Evolutionary conservation across 2,113 vertebrate genomes (phyloP).

Genomic region (Limnothrissa miodon): DNA sequence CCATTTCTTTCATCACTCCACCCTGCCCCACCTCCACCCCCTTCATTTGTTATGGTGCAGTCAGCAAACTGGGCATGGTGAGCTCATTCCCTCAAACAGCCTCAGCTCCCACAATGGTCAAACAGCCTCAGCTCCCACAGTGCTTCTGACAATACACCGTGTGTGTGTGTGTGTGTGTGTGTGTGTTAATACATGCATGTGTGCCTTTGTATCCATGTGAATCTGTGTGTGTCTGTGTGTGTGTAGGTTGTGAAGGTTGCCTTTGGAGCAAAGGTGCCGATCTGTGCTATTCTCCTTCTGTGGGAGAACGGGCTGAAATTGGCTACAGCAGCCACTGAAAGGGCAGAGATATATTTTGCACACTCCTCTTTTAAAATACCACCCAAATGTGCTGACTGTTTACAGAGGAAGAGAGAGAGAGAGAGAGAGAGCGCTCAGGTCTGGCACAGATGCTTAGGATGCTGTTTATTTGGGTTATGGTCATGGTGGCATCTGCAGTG

Average conservation of each 20-base stretch:
- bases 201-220: not conserved
- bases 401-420: not conserved
- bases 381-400: not conserved
- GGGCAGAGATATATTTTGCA: slow-evolving; percentile 6
- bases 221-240: not conserved
- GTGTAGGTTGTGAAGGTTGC: not conserved
- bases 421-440: not conserved
- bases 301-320: not conserved
- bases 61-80: not conserved
- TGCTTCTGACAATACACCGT: not conserved
- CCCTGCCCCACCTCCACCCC: not conserved
- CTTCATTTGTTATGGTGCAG: slow-evolving; percentile 13
- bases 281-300: not conserved
- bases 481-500: not conserved
- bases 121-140: not conserved
- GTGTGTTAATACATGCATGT: not conserved
- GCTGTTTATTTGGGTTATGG: too few relatives aligned
- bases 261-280: not conserved
- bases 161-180: not conserved
- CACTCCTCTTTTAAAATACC: not conserved
- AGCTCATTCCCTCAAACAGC: not conserved
- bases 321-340: not conserved
- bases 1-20: not conserved
- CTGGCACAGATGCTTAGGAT: not conserved
- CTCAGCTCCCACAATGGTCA: not conserved